phyloP scores from a whole-genome alignment of 1,140 invertebrate genomes.

The Tetranychus urticae region DNA sequence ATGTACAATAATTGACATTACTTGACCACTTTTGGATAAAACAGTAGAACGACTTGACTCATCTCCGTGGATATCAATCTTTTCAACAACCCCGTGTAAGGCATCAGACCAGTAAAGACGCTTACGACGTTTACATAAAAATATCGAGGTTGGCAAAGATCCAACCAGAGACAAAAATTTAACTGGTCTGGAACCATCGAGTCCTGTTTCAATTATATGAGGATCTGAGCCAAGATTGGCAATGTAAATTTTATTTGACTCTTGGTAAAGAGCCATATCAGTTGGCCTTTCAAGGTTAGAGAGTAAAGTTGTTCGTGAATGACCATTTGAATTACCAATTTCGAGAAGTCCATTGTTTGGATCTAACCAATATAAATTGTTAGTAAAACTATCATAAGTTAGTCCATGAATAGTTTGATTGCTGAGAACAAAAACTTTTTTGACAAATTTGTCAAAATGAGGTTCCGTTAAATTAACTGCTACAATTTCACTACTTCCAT shows the following conservation, averaged over 20 bases:
- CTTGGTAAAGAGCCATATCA: conserved; percentile 7
- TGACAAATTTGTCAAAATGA: neutral
- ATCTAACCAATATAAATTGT: conserved; percentile 27
- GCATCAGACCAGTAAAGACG: conserved; percentile 12
- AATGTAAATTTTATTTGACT: conserved; percentile 9
- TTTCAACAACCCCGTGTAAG: conserved; percentile 5
- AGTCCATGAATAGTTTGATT: conserved; percentile 14
- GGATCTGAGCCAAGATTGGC: conserved; percentile 5
- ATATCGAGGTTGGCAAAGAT: conserved; percentile 4
- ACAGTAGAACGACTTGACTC: neutral
- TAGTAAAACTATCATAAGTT: conserved; percentile 23
- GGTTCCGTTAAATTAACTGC: neutral
- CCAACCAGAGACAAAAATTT: neutral
- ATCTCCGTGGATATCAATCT: conserved; percentile 1
- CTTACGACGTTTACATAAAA: conserved; percentile 3
- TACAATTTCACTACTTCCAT: conserved; percentile 1
- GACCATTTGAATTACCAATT: conserved; percentile 20
- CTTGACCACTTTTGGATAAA: neutral
- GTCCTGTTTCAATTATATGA: conserved; percentile 5
- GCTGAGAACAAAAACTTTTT: neutral
- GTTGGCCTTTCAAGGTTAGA: conserved; percentile 8
- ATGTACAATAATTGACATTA: conserved; percentile 19
- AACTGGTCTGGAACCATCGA: conserved; percentile 10
- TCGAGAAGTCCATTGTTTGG: conserved; percentile 19
- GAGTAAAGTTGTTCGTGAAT: conserved; percentile 15